phyloP scores from a whole-genome alignment of 2,797 vertebrate species.

The Malurus leucopterus region DNA sequence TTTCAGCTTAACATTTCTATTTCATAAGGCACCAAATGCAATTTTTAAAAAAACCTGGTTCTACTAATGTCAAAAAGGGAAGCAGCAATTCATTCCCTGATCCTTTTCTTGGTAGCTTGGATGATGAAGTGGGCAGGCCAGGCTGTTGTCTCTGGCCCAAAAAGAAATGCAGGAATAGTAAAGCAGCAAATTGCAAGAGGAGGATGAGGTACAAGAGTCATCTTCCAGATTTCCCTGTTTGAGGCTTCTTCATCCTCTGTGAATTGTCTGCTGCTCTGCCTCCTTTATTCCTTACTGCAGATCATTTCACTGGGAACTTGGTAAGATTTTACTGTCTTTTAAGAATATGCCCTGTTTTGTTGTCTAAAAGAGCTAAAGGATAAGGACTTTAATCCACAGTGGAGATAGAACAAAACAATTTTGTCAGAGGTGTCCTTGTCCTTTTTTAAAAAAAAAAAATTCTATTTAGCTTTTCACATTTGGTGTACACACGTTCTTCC shows the following conservation, averaged over 20 bases:
- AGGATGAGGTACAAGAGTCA: background rate
- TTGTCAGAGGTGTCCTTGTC: background rate
- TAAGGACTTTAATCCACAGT: constrained; percentile 39
- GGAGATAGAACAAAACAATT: background rate
- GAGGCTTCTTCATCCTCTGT: background rate
- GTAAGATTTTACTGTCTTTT: constrained; percentile 75
- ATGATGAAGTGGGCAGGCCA: background rate
- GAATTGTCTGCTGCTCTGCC: background rate
- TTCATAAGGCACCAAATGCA: background rate
- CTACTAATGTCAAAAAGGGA: background rate
- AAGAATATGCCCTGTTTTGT: constrained; percentile 74
- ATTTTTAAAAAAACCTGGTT: background rate
- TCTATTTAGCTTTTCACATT: background rate
- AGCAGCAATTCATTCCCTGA: background rate
- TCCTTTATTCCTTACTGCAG: background rate
- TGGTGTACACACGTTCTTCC: background rate
- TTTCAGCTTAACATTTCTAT: background rate
- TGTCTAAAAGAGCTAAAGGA: constrained; percentile 80
- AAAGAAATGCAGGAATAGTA: background rate
- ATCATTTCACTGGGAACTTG: constrained; percentile 61
- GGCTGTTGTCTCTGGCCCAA: background rate
- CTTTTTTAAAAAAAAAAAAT: background rate
- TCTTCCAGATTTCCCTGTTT: background rate
- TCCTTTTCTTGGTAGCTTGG: background rate
- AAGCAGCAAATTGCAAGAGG: background rate